Conservation (phyloP, 2,797 vertebrate species). For the Acipenser ruthenus region DNA sequence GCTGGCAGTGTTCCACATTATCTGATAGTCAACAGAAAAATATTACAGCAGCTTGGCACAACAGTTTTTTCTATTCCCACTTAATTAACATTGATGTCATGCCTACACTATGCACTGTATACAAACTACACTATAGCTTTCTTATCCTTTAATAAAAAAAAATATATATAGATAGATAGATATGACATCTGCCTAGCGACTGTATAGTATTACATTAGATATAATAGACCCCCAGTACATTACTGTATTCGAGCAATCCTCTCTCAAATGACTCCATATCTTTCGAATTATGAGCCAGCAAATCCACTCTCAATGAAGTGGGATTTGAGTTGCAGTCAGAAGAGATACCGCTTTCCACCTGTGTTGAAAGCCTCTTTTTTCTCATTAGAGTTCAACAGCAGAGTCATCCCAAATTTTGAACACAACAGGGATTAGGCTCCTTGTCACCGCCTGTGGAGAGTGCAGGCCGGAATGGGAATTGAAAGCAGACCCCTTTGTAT, state of each 20-base stretch:
- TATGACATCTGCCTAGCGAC: no score
- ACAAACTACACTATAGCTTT: no score
- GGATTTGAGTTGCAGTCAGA: constrained; percentile 12
- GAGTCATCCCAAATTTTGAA: constrained; percentile 2
- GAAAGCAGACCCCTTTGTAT: neutral
- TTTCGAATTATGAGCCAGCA: constrained; percentile 12
- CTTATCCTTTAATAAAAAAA: no score
- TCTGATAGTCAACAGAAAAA: no score
- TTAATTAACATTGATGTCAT: no score
- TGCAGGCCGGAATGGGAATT: neutral
- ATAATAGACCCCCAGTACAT: neutral
- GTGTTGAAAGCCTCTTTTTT: neutral
- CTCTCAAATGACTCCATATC: constrained; percentile 1
- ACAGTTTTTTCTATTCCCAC: no score
- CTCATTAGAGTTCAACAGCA: neutral
- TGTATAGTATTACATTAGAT: neutral
- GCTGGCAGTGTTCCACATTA: no score
- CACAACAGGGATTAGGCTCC: neutral
- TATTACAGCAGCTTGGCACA: no score
- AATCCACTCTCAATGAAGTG: constrained; percentile 12
- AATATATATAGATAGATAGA: no score
- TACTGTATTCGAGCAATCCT: neutral
- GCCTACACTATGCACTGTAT: no score
- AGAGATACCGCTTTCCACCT: neutral
- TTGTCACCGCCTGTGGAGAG: neutral